Percentiles rank a stretch among this genome's conserved stretches.
These are phyloP conservation scores for Phoebastria nigripes DNA, from an alignment of 2,797 vertebrate species.

Conservation along the genomic window DNA sequence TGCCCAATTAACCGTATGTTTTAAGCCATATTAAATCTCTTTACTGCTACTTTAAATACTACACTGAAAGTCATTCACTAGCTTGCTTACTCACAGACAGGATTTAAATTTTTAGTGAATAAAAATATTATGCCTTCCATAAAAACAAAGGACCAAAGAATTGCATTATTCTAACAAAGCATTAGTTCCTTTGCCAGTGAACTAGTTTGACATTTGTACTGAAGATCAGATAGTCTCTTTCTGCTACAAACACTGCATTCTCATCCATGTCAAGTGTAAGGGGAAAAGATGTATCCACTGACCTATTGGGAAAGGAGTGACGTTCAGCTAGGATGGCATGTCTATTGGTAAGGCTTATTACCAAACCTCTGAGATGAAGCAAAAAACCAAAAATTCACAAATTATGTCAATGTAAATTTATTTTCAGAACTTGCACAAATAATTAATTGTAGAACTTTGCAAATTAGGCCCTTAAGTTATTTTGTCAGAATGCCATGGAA, in stretches of 20 bases:
- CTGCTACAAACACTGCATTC: constrained; percentile 29
- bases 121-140: constrained; percentile 74
- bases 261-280: constrained; percentile 30
- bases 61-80: constrained; percentile 66
- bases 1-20: constrained; percentile 64
- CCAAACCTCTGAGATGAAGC: constrained; percentile 77
- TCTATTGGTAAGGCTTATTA: constrained; percentile 83
- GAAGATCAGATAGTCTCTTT: constrained; percentile 34
- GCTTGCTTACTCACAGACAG: constrained; percentile 54
- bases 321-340: constrained; percentile 56
- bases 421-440: constrained; percentile 71
- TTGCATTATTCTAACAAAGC: constrained; percentile 67
- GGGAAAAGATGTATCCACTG: constrained; percentile 33
- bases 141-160: constrained; percentile 80
- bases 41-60: constrained; percentile 58
- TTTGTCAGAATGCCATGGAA: constrained; percentile 70
- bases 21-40: constrained; percentile 71
- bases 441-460: constrained; percentile 70
- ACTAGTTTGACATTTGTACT: constrained; percentile 15
- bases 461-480: constrained; percentile 75
- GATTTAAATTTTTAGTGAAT: constrained; percentile 61
- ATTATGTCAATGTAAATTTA: constrained; percentile 64
- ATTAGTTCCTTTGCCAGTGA: constrained; percentile 46
- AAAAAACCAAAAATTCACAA: constrained; percentile 78
- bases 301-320: constrained; percentile 54